Evolutionary conservation across 2,888 invertebrate species (phyloP).

Genomic region (Eupithecia inturbata): DNA sequence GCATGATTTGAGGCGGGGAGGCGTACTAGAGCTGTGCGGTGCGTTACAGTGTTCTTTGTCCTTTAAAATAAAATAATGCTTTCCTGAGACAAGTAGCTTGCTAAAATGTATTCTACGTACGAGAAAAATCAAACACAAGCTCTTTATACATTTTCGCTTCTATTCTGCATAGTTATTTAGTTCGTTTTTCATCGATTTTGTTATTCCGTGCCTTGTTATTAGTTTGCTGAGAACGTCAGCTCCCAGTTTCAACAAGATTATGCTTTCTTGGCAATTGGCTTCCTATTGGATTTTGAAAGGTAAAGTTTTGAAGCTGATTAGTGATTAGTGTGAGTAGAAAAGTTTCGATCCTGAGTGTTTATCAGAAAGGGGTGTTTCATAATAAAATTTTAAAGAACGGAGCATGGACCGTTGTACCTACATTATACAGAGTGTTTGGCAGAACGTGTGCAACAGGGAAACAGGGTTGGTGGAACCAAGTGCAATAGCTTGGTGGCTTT

Average conservation of each 20-base stretch:
- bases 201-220: constrained; percentile 3
- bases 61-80: neutral
- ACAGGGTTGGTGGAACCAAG: neutral
- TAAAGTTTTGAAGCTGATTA: constrained; percentile 8
- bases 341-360: neutral
- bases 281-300: constrained; percentile 11
- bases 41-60: neutral
- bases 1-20: neutral
- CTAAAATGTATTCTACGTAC: neutral
- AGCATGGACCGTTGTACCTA: neutral
- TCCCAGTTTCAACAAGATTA: constrained; percentile 10
- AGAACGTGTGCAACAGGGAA: neutral
- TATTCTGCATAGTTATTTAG: neutral
- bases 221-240: constrained; percentile 4
- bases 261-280: constrained; percentile 6
- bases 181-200: neutral
- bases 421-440: neutral
- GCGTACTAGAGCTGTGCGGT: neutral
- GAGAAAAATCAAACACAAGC: neutral
- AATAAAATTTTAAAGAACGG: neutral
- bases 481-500: neutral
- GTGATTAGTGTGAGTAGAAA: neutral
- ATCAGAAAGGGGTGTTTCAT: neutral
- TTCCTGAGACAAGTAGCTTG: neutral
- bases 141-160: neutral